Evolutionary conservation across 2,113 vertebrate species (phyloP), one percentile per base, ranked within the genome.

Genomic region (Thermophis baileyi): DNA sequence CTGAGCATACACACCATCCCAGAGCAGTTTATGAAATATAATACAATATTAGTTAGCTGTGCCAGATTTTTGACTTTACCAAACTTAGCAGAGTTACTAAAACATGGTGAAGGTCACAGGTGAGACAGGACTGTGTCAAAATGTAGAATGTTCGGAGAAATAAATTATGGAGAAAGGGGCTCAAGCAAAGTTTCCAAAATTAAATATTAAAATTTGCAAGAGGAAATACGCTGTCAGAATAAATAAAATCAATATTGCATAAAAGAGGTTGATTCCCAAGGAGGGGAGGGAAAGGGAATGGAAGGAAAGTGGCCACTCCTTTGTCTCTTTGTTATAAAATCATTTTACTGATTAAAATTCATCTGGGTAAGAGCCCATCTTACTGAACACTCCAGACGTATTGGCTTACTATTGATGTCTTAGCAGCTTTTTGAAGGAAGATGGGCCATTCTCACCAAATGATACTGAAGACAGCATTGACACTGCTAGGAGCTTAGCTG

Each of bases 261-360:
- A 95, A 96, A 94, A 69, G 92, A 89, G 95, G 85, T 93, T 93
- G 93, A 91, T 53, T 95, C 93, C 90, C 0, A 0, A 91, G 93
- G 94, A 92, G 50, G 18, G 46, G 57, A 47, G 81, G 24, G 35
- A 16, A 89, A 53, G 90, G 51, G 30, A 47, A 25, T 24, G 63
- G 85, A 92, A 53, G 90, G 89, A 91, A 94, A 6, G 92, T 46
- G 88, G 50, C 14, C 50, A 94, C 74, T 93, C 86, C 93, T 97
- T 97, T 96, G 95, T 96, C 97, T 97, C 55, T 90, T 95, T 95
- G 94, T 96, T 97, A 95, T 87, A 94, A 97, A 96, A 97, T 95
- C 22, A 96, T 95, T 95, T 92, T 93, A 95, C 96, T 94, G 94
- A 96, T 96, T 97, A 95, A 97, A 97, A 97, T 96, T 94, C 94